Conservation (phyloP, 2,888 invertebrate genomes). For the Galeruca laticollis region DNA sequence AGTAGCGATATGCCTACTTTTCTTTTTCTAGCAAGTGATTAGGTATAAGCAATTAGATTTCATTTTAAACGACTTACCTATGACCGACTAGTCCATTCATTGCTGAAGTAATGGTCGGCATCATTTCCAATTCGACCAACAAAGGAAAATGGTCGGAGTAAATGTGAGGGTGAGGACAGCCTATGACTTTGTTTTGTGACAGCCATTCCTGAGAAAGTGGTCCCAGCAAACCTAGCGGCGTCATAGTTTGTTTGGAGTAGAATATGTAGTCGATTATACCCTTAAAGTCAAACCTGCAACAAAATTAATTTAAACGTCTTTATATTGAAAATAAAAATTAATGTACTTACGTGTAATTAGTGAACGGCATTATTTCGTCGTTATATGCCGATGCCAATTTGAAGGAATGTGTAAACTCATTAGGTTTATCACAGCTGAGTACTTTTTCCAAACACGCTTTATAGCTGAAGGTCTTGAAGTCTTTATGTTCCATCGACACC, state of each 20-base stretch:
- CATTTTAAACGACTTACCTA: conserved; percentile 73
- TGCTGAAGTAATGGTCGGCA: conserved; percentile 78
- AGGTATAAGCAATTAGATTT: background rate
- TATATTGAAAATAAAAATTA: conserved; percentile 4
- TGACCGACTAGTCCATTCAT: conserved; percentile 86
- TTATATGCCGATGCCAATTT: conserved; percentile 95
- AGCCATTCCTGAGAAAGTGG: conserved; percentile 95
- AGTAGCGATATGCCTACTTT: background rate
- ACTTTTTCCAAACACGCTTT: conserved; percentile 91
- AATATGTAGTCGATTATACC: conserved; percentile 99
- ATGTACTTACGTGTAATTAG: conserved; percentile 94
- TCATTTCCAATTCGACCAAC: conserved; percentile 91
- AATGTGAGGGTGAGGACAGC: conserved; percentile 97
- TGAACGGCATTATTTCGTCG: conserved; percentile 96
- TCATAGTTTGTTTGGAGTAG: conserved; percentile 96
- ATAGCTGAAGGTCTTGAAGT: conserved; percentile 96
- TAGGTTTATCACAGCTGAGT: conserved; percentile 85
- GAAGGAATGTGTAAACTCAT: conserved; percentile 96
- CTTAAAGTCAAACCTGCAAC: conserved; percentile 95
- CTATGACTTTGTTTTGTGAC: conserved; percentile 95
- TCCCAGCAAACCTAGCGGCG: conserved; percentile 93
- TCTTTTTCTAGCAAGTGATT: background rate
- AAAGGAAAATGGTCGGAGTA: conserved; percentile 96
- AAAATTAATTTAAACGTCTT: conserved; percentile 56
- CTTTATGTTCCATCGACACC: conserved; percentile 91